These are phyloP conservation scores for Siniperca knerii DNA, from an alignment of 2,113 vertebrate species.

Conservation along the genomic window DNA sequence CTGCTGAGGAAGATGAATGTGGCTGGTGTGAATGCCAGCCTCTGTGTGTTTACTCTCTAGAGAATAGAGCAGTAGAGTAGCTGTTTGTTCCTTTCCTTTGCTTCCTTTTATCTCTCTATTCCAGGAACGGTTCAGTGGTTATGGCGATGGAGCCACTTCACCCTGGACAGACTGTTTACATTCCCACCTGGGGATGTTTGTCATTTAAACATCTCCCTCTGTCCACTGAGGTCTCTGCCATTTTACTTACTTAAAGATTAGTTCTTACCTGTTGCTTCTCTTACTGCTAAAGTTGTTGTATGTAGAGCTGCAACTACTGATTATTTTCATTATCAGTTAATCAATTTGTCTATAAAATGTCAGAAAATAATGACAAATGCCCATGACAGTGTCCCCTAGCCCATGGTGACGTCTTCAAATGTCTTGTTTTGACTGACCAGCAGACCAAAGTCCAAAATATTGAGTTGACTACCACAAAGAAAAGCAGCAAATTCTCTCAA, in stretches of 20 bases:
- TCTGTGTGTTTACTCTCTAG: slow-evolving; percentile 20
- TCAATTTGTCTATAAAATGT: background rate
- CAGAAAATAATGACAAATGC: background rate
- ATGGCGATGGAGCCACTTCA: slow-evolving; percentile 32
- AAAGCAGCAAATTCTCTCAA: background rate
- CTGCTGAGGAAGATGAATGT: slow-evolving; percentile 35
- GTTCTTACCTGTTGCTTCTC: background rate
- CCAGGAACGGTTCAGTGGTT: slow-evolving; percentile 31
- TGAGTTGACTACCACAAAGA: background rate
- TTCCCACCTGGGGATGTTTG: slow-evolving; percentile 55
- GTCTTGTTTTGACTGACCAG: background rate
- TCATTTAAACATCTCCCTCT: slow-evolving; percentile 46
- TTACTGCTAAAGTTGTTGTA: background rate
- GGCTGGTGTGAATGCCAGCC: slow-evolving; percentile 17
- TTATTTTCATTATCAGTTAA: background rate
- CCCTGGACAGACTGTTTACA: slow-evolving; percentile 41
- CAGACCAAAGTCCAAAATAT: background rate
- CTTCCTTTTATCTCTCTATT: background rate
- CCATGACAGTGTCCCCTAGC: background rate
- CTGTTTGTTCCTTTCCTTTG: background rate
- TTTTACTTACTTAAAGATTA: background rate
- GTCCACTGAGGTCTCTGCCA: background rate
- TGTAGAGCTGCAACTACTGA: background rate
- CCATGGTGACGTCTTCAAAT: background rate
- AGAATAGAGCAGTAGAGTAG: background rate